Conservation (phyloP, 2,888 invertebrate genomes). For the Palloptera scutellata region DNA sequence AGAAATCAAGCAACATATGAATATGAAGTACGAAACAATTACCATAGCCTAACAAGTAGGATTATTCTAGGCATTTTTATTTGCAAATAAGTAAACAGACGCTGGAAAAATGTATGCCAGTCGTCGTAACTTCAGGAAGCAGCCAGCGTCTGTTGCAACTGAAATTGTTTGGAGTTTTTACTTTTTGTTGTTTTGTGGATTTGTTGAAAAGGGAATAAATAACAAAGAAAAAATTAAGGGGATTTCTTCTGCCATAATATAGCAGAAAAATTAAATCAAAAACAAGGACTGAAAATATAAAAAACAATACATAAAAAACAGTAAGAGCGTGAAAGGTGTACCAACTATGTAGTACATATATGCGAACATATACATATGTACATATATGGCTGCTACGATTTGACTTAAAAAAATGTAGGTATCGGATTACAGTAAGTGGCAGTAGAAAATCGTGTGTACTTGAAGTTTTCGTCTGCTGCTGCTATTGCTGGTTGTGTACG, state of each 20-base stretch:
- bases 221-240: background rate
- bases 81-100: background rate
- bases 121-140: constrained; percentile 2
- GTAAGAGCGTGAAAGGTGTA: background rate
- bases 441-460: no score
- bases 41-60: background rate
- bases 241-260: background rate
- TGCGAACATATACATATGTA: background rate
- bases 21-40: background rate
- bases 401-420: no score
- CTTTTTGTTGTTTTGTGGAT: background rate
- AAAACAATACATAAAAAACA: background rate
- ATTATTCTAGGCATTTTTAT: background rate
- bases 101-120: background rate
- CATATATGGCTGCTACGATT: no score
- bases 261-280: background rate
- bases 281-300: background rate
- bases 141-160: constrained; percentile 8
- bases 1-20: background rate
- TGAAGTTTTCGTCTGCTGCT: no score
- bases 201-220: background rate
- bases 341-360: no score
- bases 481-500: no score
- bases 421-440: no score
- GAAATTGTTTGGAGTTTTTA: constrained; percentile 8